These are phyloP conservation scores for Prietella phreatophila DNA, from an alignment of 2,113 vertebrate genomes.

Conservation along the genomic window DNA sequence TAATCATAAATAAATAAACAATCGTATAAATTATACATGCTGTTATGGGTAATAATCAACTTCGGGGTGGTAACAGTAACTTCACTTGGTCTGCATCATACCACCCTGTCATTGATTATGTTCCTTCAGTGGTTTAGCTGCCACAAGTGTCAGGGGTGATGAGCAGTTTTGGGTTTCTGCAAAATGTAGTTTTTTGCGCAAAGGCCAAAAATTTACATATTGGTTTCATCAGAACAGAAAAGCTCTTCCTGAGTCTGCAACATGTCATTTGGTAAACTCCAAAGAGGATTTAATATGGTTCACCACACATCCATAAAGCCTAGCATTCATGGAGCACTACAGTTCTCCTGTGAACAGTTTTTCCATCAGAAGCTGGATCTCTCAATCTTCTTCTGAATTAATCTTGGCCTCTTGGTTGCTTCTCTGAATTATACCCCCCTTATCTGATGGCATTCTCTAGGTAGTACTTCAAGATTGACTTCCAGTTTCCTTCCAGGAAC, in stretches of 20 bases:
- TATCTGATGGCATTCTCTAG: not conserved
- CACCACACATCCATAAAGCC: not conserved
- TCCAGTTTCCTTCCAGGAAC: not conserved
- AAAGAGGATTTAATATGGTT: not conserved
- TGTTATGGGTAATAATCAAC: not conserved
- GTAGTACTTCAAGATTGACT: not conserved
- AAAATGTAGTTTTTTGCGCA: not conserved
- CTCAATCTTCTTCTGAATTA: not conserved
- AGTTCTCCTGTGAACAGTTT: not conserved
- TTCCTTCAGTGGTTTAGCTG: not conserved
- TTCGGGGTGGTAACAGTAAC: not conserved
- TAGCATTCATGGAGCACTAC: no score
- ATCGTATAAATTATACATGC: not conserved
- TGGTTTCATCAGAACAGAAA: not conserved
- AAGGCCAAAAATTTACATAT: not conserved
- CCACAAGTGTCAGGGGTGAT: not conserved
- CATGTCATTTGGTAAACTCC: not conserved
- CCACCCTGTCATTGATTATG: not conserved
- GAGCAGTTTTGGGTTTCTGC: not conserved
- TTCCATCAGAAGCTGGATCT: not conserved
- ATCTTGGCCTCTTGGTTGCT: not conserved
- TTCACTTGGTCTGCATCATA: not conserved
- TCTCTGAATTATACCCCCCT: not conserved
- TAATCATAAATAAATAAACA: no score
- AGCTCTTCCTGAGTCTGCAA: not conserved